Evolutionary conservation across 2,888 invertebrate genomes (phyloP).

Genomic region (Philopedon plagiatum): DNA sequence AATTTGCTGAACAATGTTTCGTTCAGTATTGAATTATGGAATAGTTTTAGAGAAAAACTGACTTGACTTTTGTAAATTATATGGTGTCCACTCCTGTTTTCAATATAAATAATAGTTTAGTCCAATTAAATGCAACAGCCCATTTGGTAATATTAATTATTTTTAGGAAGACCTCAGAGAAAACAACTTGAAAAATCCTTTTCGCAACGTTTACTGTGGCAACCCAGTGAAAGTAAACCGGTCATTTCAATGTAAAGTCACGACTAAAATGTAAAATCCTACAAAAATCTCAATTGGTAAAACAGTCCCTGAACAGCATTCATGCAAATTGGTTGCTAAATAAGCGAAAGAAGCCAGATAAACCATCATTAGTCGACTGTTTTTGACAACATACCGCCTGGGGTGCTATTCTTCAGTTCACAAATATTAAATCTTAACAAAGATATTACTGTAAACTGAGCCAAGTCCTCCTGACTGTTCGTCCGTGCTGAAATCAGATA

Average conservation of each 20-base stretch:
- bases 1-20: no score
- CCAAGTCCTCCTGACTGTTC: no score
- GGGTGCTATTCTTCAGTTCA: constrained; percentile 17
- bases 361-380: constrained; percentile 28
- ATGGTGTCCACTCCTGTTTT: not conserved
- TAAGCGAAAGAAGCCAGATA: constrained; percentile 33
- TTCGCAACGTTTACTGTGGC: not conserved
- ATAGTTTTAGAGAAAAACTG: no score
- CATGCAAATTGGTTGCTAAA: constrained; percentile 36
- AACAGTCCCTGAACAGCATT: constrained; percentile 34
- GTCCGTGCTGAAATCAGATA: no score
- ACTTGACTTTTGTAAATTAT: no score
- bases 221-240: constrained; percentile 3
- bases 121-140: not conserved
- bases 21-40: no score
- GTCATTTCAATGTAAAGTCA: constrained; percentile 29
- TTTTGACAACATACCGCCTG: constrained; percentile 34
- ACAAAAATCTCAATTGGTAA: constrained; percentile 25
- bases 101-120: not conserved
- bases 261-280: not conserved
- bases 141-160: not conserved
- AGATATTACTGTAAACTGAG: not conserved
- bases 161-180: not conserved
- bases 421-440: not conserved
- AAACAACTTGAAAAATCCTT: not conserved